Percentiles rank a stretch among this genome's conserved stretches.
Conservation (phyloP, 2,113 vertebrate genomes). For the Spheniscus mendiculus region DNA sequence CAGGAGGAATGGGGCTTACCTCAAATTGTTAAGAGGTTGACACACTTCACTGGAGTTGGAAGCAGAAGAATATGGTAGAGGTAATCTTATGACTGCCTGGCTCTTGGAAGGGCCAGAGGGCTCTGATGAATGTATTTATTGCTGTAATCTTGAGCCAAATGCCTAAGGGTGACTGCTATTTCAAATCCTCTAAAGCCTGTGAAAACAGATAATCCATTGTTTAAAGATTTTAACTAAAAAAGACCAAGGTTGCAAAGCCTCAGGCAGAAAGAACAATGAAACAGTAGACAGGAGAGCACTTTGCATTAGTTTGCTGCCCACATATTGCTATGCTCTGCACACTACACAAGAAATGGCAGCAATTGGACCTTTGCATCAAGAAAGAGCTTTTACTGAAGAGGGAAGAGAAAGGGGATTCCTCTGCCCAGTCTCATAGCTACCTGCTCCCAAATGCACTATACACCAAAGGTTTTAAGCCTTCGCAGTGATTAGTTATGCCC, state of each 20-base stretch:
- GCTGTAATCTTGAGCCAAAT: conserved; percentile 49
- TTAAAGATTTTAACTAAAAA: conserved; percentile 62
- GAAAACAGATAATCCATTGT: conserved; percentile 65
- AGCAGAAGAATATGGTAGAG: not conserved
- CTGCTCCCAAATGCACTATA: not conserved
- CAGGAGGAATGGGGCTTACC: not conserved
- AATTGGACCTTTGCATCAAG: not conserved
- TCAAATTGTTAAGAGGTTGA: not conserved
- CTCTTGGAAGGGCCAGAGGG: not conserved
- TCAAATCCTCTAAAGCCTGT: conserved; percentile 48
- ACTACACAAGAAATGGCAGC: not conserved
- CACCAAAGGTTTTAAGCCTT: not conserved
- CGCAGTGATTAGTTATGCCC: not conserved
- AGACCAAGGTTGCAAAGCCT: conserved; percentile 43
- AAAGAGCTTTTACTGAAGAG: not conserved
- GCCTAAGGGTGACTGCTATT: conserved; percentile 53
- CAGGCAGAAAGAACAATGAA: conserved; percentile 36
- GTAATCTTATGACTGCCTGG: not conserved
- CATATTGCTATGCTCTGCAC: not conserved
- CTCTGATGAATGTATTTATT: conserved; percentile 24
- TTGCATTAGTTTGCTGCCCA: not conserved
- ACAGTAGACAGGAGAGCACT: conserved; percentile 19
- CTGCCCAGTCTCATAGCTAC: not conserved
- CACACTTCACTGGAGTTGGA: not conserved
- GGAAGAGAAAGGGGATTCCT: not conserved